Conservation (phyloP, 2,888 invertebrate species). For the Platycheirus albimanus region DNA sequence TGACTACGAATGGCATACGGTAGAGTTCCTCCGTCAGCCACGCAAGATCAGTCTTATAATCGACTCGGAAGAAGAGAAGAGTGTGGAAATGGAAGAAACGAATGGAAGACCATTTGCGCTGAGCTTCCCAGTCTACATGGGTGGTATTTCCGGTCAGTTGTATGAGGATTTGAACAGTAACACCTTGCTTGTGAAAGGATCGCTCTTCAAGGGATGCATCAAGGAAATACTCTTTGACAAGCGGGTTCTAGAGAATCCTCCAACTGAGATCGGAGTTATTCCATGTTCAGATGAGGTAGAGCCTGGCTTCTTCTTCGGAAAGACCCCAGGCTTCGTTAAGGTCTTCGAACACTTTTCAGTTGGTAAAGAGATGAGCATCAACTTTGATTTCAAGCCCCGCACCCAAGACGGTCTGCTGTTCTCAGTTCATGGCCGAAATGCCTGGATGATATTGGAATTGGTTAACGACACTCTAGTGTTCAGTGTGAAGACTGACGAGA, state of each 20-base stretch:
- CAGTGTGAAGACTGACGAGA: slow-evolving; percentile 90
- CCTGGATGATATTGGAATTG: slow-evolving; percentile 94
- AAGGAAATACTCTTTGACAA: slow-evolving; percentile 89
- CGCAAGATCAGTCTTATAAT: slow-evolving; percentile 84
- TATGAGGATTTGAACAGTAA: slow-evolving; percentile 83
- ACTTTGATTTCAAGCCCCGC: slow-evolving; percentile 93
- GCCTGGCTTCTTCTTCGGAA: slow-evolving; percentile 92
- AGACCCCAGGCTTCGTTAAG: slow-evolving; percentile 89
- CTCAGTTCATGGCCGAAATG: slow-evolving; percentile 91
- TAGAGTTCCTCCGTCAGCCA: slow-evolving; percentile 86
- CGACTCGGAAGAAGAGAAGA: slow-evolving; percentile 76
- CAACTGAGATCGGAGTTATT: slow-evolving; percentile 86
- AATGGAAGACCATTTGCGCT: slow-evolving; percentile 85
- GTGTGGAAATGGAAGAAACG: slow-evolving; percentile 85
- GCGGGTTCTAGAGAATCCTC: slow-evolving; percentile 86
- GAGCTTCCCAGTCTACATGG: slow-evolving; percentile 89
- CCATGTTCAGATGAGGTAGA: slow-evolving; percentile 92
- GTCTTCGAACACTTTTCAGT: slow-evolving; percentile 89
- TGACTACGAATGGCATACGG: slow-evolving; percentile 91
- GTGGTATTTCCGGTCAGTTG: slow-evolving; percentile 86
- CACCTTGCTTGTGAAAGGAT: slow-evolving; percentile 78
- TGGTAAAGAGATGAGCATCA: slow-evolving; percentile 90
- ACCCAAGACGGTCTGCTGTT: slow-evolving; percentile 92
- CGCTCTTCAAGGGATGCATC: slow-evolving; percentile 93
- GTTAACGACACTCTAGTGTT: slow-evolving; percentile 92